A percentile compares a stretch with the other conserved stretches of the same genome.
Evolutionary conservation across 2,113 vertebrate genomes (phyloP).

Genomic region (Balaenoptera acutorostrata): DNA sequence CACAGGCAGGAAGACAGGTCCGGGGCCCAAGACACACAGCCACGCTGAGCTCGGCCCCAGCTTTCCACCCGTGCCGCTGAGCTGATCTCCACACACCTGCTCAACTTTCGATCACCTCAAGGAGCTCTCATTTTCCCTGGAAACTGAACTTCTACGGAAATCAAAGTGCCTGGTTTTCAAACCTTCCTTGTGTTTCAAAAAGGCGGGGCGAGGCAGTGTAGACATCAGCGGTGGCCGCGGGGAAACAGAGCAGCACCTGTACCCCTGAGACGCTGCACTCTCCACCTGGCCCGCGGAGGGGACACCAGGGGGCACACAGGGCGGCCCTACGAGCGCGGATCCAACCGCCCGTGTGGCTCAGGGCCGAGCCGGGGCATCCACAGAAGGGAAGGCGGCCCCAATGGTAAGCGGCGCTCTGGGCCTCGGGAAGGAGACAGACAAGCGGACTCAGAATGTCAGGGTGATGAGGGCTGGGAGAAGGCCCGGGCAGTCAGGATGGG

Average conservation of each 20-base stretch:
- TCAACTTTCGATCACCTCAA: neutral
- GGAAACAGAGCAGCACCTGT: neutral
- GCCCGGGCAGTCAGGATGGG: neutral
- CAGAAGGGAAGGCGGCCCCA: neutral
- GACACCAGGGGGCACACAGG: neutral
- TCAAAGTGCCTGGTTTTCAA: neutral
- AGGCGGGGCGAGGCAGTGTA: too few relatives aligned
- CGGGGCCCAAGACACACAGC: accelerated
- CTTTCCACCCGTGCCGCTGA: accelerated
- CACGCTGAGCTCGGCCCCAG: accelerated
- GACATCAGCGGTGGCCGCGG: neutral
- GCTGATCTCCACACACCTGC: neutral
- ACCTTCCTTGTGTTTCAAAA: neutral
- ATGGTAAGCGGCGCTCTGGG: accelerated
- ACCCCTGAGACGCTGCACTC: accelerated
- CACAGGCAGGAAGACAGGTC: neutral
- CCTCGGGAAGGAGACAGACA: neutral
- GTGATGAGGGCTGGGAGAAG: neutral
- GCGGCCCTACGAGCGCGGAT: neutral
- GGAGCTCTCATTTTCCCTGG: neutral
- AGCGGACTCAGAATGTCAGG: accelerated
- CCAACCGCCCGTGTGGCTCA: neutral
- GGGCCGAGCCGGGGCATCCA: neutral
- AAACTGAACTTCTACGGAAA: neutral
- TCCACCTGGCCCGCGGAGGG: neutral